Conservation (phyloP, 2,113 vertebrate genomes). For the Zapornia atra region DNA sequence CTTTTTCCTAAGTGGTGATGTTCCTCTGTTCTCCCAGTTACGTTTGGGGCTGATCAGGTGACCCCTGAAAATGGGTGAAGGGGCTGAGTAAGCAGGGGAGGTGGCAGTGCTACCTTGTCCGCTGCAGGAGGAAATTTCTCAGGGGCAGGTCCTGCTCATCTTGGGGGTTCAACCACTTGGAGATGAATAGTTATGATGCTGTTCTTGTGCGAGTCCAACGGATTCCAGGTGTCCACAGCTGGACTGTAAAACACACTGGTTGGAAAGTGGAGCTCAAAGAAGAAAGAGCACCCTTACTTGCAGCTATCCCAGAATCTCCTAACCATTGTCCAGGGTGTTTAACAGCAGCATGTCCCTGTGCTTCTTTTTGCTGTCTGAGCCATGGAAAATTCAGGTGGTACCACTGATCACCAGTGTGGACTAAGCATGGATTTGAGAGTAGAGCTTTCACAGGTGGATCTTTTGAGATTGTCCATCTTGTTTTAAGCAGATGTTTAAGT, state of each 20-base stretch:
- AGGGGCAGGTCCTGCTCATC: not conserved
- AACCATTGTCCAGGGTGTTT: not conserved
- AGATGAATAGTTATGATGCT: not conserved
- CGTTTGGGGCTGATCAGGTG: not conserved
- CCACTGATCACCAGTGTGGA: not conserved
- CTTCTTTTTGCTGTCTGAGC: not conserved
- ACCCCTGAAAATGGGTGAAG: not conserved
- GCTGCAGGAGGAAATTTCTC: not conserved
- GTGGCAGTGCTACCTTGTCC: not conserved
- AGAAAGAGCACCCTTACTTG: not conserved
- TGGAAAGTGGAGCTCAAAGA: not conserved
- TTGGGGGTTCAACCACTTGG: not conserved
- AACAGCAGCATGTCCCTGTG: accelerated
- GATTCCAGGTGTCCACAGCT: not conserved
- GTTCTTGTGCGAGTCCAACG: not conserved
- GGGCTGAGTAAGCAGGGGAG: not conserved
- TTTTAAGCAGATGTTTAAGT: not conserved
- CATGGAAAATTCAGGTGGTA: not conserved
- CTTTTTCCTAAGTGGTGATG: not conserved
- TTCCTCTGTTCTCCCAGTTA: not conserved
- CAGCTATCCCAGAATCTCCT: not conserved
- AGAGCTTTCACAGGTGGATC: not conserved
- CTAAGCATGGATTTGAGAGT: not conserved
- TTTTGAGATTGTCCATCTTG: not conserved
- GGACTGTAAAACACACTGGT: not conserved